Percentiles rank a stretch among this genome's conserved stretches.
These are phyloP conservation scores for Apogon hyalosoma DNA, from an alignment of 2,797 vertebrate genomes.

Conservation along the genomic window DNA sequence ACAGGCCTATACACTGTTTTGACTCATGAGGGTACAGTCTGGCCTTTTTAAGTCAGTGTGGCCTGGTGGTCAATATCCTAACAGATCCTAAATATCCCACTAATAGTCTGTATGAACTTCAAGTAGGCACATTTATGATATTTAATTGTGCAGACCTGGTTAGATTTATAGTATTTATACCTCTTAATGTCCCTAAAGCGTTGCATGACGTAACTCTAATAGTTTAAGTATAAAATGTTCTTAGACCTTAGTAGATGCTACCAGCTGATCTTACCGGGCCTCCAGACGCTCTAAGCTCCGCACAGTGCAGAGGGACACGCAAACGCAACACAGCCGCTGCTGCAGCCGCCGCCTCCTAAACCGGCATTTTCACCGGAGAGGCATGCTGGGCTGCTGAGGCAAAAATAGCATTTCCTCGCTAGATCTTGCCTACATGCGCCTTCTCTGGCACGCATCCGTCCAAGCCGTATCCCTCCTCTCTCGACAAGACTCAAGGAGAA, in stretches of 20 bases:
- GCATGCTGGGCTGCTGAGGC: constrained; percentile 57
- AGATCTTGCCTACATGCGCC: constrained; percentile 58
- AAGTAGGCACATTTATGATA: constrained; percentile 18
- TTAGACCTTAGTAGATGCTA: constrained; percentile 27
- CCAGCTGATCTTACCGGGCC: constrained; percentile 58
- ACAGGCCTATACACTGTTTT: no score
- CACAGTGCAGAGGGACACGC: constrained; percentile 19
- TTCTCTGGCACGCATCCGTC: constrained; percentile 65
- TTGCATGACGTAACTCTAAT: constrained; percentile 14
- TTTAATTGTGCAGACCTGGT: constrained; percentile 23
- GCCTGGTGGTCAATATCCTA: background rate
- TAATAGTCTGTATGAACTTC: background rate
- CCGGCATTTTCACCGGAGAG: constrained; percentile 51
- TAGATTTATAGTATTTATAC: constrained; percentile 13
- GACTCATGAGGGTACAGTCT: background rate
- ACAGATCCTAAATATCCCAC: constrained; percentile 2
- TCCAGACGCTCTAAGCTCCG: constrained; percentile 45
- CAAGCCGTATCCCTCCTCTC: constrained; percentile 46
- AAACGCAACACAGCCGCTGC: constrained; percentile 18
- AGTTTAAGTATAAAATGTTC: constrained; percentile 39
- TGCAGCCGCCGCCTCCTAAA: constrained; percentile 27
- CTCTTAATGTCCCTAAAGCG: constrained; percentile 18
- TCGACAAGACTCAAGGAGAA: constrained; percentile 71
- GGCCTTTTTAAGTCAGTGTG: no score
- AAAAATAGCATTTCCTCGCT: constrained; percentile 74